A percentile compares a stretch with the other conserved stretches of the same genome.
Conservation (phyloP, 2,797 vertebrate genomes). For the Gallinago stenura region DNA sequence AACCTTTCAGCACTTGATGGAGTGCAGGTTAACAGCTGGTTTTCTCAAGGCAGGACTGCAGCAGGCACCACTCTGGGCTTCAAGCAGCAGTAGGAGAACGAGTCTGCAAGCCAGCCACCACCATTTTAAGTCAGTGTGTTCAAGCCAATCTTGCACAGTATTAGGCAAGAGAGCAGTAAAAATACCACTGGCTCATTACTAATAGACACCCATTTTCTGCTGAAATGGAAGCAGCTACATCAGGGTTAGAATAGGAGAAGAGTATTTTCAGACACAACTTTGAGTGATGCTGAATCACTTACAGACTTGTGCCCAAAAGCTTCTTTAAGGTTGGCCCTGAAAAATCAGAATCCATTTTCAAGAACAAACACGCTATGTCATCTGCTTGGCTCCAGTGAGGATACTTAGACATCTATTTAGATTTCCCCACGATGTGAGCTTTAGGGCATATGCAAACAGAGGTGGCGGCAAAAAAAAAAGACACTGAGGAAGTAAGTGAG, state of each 20-base stretch:
- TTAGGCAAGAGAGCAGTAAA: neutral
- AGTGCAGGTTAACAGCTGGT: conserved; percentile 50
- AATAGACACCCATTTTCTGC: neutral
- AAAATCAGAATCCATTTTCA: conserved; percentile 10
- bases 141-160: neutral
- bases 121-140: neutral
- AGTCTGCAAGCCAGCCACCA: neutral
- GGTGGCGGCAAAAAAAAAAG: neutral
- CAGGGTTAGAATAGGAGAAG: neutral
- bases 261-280: neutral
- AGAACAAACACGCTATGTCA: neutral
- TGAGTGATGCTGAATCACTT: neutral
- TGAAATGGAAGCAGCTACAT: neutral
- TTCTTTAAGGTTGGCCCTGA: neutral
- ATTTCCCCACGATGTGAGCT: neutral
- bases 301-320: neutral
- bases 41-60: neutral
- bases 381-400: neutral
- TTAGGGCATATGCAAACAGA: neutral
- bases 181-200: neutral
- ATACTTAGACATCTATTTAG: neutral
- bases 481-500: neutral
- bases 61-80: neutral
- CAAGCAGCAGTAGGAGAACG: neutral
- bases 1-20: conserved; percentile 17